Evolutionary conservation across 1,140 invertebrate genomes (phyloP), one percentile per base, ranked within the genome.

Genomic region (Aphidius gifuensis): DNA sequence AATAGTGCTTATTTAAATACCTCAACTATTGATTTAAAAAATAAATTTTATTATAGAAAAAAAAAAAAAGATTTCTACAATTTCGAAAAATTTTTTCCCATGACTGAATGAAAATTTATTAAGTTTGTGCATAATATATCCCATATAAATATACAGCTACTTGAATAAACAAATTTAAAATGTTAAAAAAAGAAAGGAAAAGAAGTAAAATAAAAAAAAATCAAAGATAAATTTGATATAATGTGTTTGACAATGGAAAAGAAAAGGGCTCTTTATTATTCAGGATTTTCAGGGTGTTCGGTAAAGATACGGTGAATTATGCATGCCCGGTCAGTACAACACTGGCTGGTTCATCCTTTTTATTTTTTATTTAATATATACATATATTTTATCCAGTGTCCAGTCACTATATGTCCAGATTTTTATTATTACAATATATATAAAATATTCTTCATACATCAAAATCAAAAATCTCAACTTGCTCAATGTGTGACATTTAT

Each of bases 261-360:
- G 43, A 61, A 61, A 54, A 44, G 50, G 21, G 47, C 44, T 60
- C 50, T 61, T 71, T 71, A 73, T 74, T 74, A 75, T 75, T 74
- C 71, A 72, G 70, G 69, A 75, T 75, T 75, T 71, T 11, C 66
- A 71, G 70, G 61, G 70, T 73, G 72, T 66, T 67, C 63, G 64
- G 62, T 62, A 42, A 64, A 67, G 68, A 69, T 69, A 69, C 62
- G 66, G 68, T 69, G 66, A 69, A 69, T 69, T 69, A 69, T 69
- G 66, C 68, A 67, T 72, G 69, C 66, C 68, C 65, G 71, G 68
- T 69, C 61, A 60, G 58, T 66, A 64, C 64, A 56, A 51, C 65
- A 45, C 57, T 56, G 48, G 21, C 58, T 62, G 23, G 23, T 32
- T 40, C 61, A 60, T 62, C 47, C 23, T 46, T 44, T 56, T 47